Percentiles rank a stretch among this genome's conserved stretches.
phyloP scores from a whole-genome alignment of 2,113 vertebrate genomes.

The Barnardius zonarius region DNA sequence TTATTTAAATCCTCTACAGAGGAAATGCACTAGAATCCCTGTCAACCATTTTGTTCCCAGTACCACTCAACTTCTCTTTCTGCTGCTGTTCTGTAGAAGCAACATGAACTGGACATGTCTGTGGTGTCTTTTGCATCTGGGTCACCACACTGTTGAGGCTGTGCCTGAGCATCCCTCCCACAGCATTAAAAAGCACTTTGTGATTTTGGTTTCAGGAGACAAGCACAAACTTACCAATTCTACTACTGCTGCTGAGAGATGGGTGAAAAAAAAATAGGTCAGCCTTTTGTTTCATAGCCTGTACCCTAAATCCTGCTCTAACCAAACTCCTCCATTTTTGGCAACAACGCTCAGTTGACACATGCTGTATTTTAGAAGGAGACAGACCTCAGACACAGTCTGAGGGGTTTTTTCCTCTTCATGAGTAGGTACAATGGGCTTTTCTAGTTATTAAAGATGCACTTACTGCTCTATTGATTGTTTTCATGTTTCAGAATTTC shows the following conservation, averaged over 20 bases:
- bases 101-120: background rate
- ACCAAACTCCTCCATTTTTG: background rate
- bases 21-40: background rate
- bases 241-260: background rate
- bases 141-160: background rate
- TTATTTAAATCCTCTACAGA: background rate
- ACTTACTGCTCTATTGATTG: conserved; percentile 7
- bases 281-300: background rate
- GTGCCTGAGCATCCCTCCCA: background rate
- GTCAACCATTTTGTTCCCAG: background rate
- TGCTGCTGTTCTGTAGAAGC: background rate
- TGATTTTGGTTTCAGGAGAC: background rate
- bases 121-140: background rate
- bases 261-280: background rate
- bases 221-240: background rate
- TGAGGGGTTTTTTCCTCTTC: background rate
- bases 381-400: background rate
- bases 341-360: background rate
- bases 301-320: background rate
- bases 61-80: background rate
- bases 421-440: background rate
- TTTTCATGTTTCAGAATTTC: conserved; percentile 40
- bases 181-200: background rate
- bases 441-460: conserved; percentile 20
- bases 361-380: background rate